Evolutionary conservation across 2,888 invertebrate genomes (phyloP).

Genomic region (Tachina grossa): DNA sequence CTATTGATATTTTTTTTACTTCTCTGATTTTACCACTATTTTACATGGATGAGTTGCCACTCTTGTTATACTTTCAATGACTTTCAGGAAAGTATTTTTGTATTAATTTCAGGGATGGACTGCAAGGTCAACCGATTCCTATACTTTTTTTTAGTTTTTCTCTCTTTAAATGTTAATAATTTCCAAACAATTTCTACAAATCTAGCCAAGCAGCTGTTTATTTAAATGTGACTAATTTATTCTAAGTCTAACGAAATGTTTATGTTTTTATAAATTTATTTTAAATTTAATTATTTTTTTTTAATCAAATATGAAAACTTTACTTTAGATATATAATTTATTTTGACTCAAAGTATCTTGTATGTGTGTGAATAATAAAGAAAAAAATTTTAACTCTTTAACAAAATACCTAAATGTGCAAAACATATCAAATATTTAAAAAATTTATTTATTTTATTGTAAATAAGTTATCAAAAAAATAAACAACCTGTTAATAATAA

Average conservation of each 20-base stretch:
- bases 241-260: not conserved
- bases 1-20: no score
- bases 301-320: not conserved
- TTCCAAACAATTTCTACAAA: no score
- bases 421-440: slow-evolving; percentile 73
- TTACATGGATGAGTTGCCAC: no score
- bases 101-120: no score
- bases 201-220: no score
- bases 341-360: slow-evolving; percentile 83
- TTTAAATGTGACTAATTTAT: no score
- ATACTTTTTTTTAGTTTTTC: no score
- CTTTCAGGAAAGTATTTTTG: no score
- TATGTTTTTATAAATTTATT: slow-evolving; percentile 32
- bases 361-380: slow-evolving; percentile 82
- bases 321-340: slow-evolving; percentile 63
- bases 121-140: no score
- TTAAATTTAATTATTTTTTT: slow-evolving; percentile 27
- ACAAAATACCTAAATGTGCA: slow-evolving; percentile 60
- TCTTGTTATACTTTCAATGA: no score
- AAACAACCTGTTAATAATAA: not conserved
- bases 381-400: slow-evolving; percentile 68
- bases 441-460: slow-evolving; percentile 54
- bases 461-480: slow-evolving; percentile 35
- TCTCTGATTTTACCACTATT: no score
- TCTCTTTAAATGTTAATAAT: no score